Evolutionary conservation across 2,113 vertebrate species (phyloP).

Genomic region (Mungos mungo): DNA sequence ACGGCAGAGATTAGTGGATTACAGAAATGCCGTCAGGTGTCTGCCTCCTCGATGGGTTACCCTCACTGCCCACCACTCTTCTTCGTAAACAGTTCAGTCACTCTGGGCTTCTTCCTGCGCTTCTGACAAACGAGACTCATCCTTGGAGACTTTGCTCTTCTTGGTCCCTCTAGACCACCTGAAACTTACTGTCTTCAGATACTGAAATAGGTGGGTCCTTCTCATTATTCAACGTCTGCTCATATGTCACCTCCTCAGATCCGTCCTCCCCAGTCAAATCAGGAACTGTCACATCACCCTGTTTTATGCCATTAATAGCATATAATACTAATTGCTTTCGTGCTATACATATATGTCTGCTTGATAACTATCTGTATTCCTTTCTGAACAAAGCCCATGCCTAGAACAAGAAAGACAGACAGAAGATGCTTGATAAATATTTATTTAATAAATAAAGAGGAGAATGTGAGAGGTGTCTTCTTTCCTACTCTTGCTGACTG

Average conservation of each 20-base stretch:
- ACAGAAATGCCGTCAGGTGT: background rate
- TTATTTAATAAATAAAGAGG: background rate
- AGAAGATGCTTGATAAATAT: background rate
- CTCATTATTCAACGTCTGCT: background rate
- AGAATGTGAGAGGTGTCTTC: background rate
- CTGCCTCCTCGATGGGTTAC: background rate
- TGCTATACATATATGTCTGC: accelerated
- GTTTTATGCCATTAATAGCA: background rate
- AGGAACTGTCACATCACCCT: background rate
- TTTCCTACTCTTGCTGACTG: background rate
- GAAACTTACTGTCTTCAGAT: background rate
- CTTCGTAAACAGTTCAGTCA: background rate
- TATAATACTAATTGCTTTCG: background rate
- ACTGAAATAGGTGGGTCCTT: background rate
- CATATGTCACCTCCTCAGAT: background rate
- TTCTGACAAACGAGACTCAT: background rate
- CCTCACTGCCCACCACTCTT: background rate
- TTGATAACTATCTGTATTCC: background rate
- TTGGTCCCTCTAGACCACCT: background rate
- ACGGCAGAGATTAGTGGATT: background rate
- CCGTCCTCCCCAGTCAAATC: background rate
- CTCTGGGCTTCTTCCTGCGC: background rate
- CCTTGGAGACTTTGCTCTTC: background rate
- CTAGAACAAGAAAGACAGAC: background rate
- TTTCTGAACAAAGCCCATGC: background rate